Evolutionary conservation across 2,888 invertebrate species (phyloP).

Genomic region (Xestobium rufovillosum): DNA sequence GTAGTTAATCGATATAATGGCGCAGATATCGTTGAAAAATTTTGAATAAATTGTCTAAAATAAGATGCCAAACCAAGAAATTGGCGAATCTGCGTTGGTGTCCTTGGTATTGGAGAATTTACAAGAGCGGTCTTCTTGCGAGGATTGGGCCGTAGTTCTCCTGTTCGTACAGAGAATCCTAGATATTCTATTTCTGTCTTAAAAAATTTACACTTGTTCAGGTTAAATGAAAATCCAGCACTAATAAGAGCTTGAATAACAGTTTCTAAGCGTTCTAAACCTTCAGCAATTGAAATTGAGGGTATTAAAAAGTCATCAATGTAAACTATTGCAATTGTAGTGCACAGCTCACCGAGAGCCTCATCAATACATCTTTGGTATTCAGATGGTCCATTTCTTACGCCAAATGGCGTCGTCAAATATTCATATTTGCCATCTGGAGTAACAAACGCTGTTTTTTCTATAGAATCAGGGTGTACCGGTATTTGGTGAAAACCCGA

Average conservation of each 20-base stretch:
- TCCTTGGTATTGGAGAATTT: slow-evolving; percentile 13
- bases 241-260: slow-evolving; percentile 16
- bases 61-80: slow-evolving; percentile 24
- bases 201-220: slow-evolving; percentile 18
- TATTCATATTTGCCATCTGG: slow-evolving; percentile 19
- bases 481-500: slow-evolving; percentile 22
- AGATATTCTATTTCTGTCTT: slow-evolving; percentile 15
- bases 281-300: slow-evolving; percentile 14
- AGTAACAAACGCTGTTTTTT: slow-evolving; percentile 4
- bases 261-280: slow-evolving; percentile 15
- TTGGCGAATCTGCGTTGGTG: slow-evolving; percentile 15
- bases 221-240: slow-evolving; percentile 20
- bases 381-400: slow-evolving; percentile 24
- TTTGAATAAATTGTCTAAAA: slow-evolving; percentile 21
- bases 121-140: slow-evolving; percentile 13
- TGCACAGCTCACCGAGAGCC: slow-evolving; percentile 20
- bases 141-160: slow-evolving; percentile 13
- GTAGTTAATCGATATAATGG: slow-evolving; percentile 18
- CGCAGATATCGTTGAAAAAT: slow-evolving; percentile 14
- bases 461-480: slow-evolving; percentile 7
- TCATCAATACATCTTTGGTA: slow-evolving; percentile 22
- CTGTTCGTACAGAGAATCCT: slow-evolving; percentile 12
- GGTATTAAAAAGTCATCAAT: slow-evolving; percentile 21
- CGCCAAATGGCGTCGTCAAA: slow-evolving; percentile 24
- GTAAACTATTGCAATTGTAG: slow-evolving; percentile 14